Conservation (phyloP, 2,888 invertebrate species). For the Oscheius myriophilus region DNA sequence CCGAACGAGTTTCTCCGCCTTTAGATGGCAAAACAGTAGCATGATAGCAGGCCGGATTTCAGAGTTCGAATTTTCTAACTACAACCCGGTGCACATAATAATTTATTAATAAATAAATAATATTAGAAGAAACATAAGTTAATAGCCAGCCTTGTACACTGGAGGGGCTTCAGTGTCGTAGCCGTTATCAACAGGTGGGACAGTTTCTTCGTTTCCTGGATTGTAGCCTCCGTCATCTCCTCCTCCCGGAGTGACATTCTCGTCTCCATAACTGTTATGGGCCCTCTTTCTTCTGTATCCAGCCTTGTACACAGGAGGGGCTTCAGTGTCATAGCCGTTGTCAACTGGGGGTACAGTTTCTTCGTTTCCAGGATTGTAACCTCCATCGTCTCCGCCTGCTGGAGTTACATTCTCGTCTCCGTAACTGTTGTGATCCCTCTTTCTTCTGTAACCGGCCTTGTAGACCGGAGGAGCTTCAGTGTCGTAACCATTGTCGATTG, state of each 20-base stretch:
- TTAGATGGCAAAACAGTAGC: too few species aligned
- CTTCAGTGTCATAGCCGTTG: slow-evolving; percentile 23
- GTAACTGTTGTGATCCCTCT: slow-evolving; percentile 2
- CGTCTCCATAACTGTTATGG: slow-evolving; percentile 14
- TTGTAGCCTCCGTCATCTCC: slow-evolving; percentile 1
- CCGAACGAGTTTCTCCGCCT: too few species aligned
- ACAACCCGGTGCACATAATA: too few species aligned
- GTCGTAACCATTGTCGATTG: slow-evolving; percentile 9
- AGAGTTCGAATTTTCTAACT: too few species aligned
- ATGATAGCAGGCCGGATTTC: too few species aligned
- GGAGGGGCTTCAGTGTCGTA: slow-evolving; percentile 20
- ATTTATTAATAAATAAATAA: slow-evolving; percentile 3
- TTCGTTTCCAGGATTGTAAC: slow-evolving; percentile 5
- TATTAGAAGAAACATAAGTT: background rate
- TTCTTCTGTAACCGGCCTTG: background rate
- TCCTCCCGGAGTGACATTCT: slow-evolving; percentile 2
- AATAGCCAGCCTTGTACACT: background rate
- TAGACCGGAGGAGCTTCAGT: slow-evolving; percentile 4
- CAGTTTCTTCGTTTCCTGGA: slow-evolving; percentile 1
- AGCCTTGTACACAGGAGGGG: slow-evolving; percentile 9
- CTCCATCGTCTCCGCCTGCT: background rate
- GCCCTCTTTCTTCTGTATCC: slow-evolving; percentile 13
- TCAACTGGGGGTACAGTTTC: slow-evolving; percentile 19
- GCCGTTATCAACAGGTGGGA: slow-evolving; percentile 21
- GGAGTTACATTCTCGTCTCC: slow-evolving; percentile 21